These are phyloP conservation scores for Tromatobia lineatoria DNA, from an alignment of 2,888 invertebrate genomes.

Conservation along the genomic window DNA sequence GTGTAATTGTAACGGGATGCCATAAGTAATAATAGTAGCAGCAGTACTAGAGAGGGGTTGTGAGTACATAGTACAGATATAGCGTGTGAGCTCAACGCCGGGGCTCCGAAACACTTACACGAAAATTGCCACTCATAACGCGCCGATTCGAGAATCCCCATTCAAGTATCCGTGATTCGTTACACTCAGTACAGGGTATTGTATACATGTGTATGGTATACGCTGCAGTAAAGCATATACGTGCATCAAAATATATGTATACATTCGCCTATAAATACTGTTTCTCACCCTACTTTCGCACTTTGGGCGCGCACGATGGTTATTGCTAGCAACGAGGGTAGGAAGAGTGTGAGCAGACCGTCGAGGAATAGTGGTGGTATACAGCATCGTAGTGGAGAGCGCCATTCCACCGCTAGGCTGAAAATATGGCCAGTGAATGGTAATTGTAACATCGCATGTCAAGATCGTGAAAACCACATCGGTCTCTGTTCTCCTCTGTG, in stretches of 20 bases:
- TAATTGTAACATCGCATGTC: conserved; percentile 84
- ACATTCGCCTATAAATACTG: conserved; percentile 46
- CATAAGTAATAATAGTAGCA: background rate
- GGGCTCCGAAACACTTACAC: conserved; percentile 65
- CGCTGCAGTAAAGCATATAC: conserved; percentile 20
- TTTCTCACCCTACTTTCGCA: conserved; percentile 63
- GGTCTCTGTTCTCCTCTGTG: conserved; percentile 21
- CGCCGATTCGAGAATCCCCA: conserved; percentile 30
- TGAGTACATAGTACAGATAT: conserved; percentile 7
- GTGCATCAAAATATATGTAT: conserved; percentile 36
- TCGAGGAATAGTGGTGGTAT: conserved; percentile 36
- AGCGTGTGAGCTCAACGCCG: conserved; percentile 41
- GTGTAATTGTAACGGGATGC: conserved; percentile 1
- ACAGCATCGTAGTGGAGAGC: conserved; percentile 25
- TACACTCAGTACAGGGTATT: conserved; percentile 40
- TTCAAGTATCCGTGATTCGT: conserved; percentile 58
- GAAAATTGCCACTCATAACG: conserved; percentile 71
- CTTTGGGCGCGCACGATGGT: conserved; percentile 71
- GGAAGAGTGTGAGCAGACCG: conserved; percentile 26
- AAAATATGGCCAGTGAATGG: conserved; percentile 70
- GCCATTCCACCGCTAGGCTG: conserved; percentile 49
- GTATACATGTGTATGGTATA: conserved; percentile 1
- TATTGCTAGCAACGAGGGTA: conserved; percentile 54
- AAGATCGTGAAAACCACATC: conserved; percentile 75
- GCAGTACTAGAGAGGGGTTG: background rate